These are phyloP conservation scores for Rhynchonycteris naso DNA, from an alignment of 2,797 vertebrate species.

Conservation along the genomic window DNA sequence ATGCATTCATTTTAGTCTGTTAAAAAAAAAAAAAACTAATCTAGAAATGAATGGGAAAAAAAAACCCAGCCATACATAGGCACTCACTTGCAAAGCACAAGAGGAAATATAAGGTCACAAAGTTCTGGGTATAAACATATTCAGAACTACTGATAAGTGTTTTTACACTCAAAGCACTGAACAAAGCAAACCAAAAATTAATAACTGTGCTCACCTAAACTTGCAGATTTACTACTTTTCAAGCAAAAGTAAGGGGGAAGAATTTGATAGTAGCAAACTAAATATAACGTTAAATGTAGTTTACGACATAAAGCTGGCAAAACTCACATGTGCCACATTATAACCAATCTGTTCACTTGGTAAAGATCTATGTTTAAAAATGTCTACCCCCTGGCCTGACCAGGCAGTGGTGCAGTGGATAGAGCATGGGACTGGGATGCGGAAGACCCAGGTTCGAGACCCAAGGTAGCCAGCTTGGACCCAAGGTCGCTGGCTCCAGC, in stretches of 20 bases:
- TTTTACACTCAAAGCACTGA: neutral
- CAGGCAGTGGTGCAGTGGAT: no score
- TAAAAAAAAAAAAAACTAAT: constrained; percentile 21
- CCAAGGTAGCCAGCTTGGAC: no score
- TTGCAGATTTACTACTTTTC: neutral
- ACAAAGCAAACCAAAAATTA: constrained; percentile 38
- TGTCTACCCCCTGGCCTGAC: neutral
- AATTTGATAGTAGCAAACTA: constrained; percentile 19
- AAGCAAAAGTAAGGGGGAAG: neutral
- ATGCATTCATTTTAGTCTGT: neutral
- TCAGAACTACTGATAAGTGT: neutral
- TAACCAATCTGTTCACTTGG: constrained; percentile 20
- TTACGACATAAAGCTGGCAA: neutral
- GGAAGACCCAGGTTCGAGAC: no score
- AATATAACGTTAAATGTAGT: neutral
- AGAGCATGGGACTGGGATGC: no score
- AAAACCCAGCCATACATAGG: neutral
- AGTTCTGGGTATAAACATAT: neutral
- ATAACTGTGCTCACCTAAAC: neutral
- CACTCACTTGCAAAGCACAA: neutral
- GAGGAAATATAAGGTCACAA: neutral
- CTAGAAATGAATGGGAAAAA: neutral
- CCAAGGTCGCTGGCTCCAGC: no score
- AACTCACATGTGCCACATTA: neutral
- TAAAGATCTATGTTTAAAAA: constrained; percentile 50